These are phyloP conservation scores for Carposina sasakii DNA, from an alignment of 1,140 invertebrate species.

Conservation along the genomic window DNA sequence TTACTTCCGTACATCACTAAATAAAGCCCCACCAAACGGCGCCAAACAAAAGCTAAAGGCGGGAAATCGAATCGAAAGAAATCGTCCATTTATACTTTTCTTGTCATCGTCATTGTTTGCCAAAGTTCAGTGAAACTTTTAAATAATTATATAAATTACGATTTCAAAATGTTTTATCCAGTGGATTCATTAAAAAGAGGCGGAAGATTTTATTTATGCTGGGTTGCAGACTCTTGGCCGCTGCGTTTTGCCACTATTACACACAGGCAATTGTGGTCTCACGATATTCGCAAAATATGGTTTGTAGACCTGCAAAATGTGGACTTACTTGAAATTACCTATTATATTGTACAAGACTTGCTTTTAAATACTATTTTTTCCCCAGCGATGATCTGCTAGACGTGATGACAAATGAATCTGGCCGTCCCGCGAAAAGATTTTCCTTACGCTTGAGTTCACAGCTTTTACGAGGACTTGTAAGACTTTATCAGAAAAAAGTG, in stretches of 20 bases:
- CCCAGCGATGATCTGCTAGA: constrained; percentile 48
- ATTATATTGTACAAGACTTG: too few relatives aligned
- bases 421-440: constrained; percentile 45
- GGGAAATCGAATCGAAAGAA: too few relatives aligned
- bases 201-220: constrained; percentile 61
- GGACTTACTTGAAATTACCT: too few relatives aligned
- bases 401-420: constrained; percentile 53
- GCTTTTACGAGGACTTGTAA: constrained; percentile 47
- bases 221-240: constrained; percentile 64
- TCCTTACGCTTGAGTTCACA: constrained; percentile 56
- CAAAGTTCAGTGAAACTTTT: too few relatives aligned
- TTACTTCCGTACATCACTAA: too few relatives aligned
- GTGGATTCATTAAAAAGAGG: constrained; percentile 48
- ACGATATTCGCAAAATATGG: constrained; percentile 59
- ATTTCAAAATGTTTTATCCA: constrained; percentile 58
- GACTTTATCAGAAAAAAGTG: constrained; percentile 52
- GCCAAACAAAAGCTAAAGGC: too few relatives aligned
- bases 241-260: constrained; percentile 52
- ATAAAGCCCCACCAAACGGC: too few relatives aligned
- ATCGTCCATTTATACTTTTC: too few relatives aligned
- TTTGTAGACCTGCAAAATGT: constrained; percentile 10
- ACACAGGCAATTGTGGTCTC: constrained; percentile 51
- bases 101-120: too few relatives aligned
- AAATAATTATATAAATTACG: background rate
- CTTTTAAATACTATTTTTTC: constrained; percentile 21